phyloP scores from a whole-genome alignment of 2,113 vertebrate genomes.

The Cochlearius cochlearius region DNA sequence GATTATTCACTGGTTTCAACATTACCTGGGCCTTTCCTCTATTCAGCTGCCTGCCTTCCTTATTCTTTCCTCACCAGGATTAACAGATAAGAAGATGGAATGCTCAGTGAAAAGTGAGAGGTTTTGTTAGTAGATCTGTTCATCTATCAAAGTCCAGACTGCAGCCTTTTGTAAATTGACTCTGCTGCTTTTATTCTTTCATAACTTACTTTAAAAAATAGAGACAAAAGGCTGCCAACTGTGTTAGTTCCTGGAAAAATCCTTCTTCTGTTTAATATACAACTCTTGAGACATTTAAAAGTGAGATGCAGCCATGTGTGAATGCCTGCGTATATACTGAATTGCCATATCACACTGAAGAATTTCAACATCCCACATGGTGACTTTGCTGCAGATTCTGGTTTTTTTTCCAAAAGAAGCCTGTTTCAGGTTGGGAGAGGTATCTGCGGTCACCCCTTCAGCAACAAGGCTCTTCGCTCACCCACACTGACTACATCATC shows the following conservation, averaged over 20 bases:
- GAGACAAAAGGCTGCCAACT: slow-evolving; percentile 55
- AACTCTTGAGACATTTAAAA: slow-evolving; percentile 42
- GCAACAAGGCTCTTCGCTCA: neutral
- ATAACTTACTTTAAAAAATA: slow-evolving; percentile 58
- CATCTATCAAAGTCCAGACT: slow-evolving; percentile 62
- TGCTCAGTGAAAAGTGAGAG: slow-evolving; percentile 31
- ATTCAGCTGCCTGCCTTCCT: neutral
- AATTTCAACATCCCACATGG: neutral
- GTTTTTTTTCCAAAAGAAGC: neutral
- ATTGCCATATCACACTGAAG: neutral
- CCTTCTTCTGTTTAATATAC: slow-evolving; percentile 32
- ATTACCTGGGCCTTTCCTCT: neutral
- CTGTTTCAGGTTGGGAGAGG: neutral
- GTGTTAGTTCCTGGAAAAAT: slow-evolving; percentile 50
- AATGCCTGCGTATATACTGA: neutral
- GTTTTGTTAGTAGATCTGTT: slow-evolving; percentile 50
- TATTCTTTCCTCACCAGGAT: neutral
- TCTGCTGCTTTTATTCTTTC: slow-evolving; percentile 33
- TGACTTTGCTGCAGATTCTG: neutral
- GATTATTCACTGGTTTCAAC: neutral
- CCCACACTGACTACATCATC: too few species aligned
- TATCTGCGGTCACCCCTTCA: neutral
- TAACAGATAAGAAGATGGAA: slow-evolving; percentile 47
- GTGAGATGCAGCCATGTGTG: slow-evolving; percentile 39
- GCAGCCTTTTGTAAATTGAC: slow-evolving; percentile 52